Evolutionary conservation across 1,140 invertebrate species (phyloP), one percentile per base, ranked within the genome.

Genomic region (Solenopsis invicta): DNA sequence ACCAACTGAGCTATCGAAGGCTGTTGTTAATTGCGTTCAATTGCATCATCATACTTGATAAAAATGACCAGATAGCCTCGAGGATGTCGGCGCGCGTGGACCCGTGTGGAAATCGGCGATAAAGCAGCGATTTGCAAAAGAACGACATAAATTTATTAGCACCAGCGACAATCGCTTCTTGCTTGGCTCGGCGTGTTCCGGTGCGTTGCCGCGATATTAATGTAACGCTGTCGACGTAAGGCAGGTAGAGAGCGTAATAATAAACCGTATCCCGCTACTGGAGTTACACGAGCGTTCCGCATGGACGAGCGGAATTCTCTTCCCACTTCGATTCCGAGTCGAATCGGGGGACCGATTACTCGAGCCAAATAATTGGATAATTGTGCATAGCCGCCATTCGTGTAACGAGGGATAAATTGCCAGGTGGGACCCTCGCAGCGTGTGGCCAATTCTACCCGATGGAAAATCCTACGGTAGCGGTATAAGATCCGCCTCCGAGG

Each of bases 1-100:
- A 97, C 97, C 97, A 97, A 97, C 97, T 97, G 97, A 97, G 97
- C 97, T 97, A 97, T 97, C 97, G 97, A 97, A 97, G 97, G 97
- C 29, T 72, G 54, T 48, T 64, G 12, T 12, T 24, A 37, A 48
- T 21, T 37, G 13, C 4, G 1, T 62, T 61, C 37, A 75, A 62
- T 61, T 71, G 4, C 6, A 24, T 1, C 69, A 9, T 50, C n/a
- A n/a, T 61, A 84, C 50, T 74, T 84, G 54, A 61, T 61, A 84
- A 84, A 84, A 61, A 16, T 16, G 3, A 24, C 4, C 29, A 62
- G 80, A 50, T 37, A 61, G 41, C 2, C 18, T 16, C 5, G 10
- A 59, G 8, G 5, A 3, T 10, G 18, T 41, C 16, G 9, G 6
- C 24, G 16, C n/a, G 13, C 34, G 9, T 59, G 34, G 18, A 59